Evolutionary conservation across 1,140 invertebrate species (phyloP).

Genomic region (Anadara kagoshimensis): DNA sequence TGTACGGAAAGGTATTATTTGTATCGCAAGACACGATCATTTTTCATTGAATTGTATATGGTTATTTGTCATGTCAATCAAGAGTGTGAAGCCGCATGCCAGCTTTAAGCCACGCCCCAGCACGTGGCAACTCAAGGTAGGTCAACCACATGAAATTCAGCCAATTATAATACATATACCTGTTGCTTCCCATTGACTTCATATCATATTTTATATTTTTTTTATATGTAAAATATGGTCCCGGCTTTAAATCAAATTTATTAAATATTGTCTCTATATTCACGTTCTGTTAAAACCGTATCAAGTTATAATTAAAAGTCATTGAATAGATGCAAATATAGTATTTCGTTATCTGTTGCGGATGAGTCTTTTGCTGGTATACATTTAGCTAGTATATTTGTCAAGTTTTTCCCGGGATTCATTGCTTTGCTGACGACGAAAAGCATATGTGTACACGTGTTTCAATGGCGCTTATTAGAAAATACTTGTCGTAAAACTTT

Average conservation of each 20-base stretch:
- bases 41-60: neutral
- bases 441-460: neutral
- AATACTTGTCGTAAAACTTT: neutral
- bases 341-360: neutral
- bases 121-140: slow-evolving; percentile 8
- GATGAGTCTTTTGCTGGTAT: neutral
- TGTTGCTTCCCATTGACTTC: slow-evolving; percentile 8
- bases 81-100: slow-evolving; percentile 1
- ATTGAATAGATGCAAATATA: neutral
- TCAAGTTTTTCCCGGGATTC: no score
- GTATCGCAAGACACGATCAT: neutral
- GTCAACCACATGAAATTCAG: slow-evolving; percentile 19
- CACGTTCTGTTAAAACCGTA: slow-evolving; percentile 4
- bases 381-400: no score
- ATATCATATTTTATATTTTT: slow-evolving; percentile 2
- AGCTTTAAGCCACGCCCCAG: slow-evolving; percentile 10
- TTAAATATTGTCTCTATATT: no score
- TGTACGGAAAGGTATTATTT: neutral
- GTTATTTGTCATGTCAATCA: neutral
- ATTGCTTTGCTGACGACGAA: neutral
- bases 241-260: no score
- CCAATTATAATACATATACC: slow-evolving; percentile 20
- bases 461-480: neutral
- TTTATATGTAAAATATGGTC: slow-evolving; percentile 8
- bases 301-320: neutral